A percentile compares a stretch with the other conserved stretches of the same genome.
phyloP scores from a whole-genome alignment of 1,140 invertebrate genomes.

The Alviniconcha marisindica region DNA sequence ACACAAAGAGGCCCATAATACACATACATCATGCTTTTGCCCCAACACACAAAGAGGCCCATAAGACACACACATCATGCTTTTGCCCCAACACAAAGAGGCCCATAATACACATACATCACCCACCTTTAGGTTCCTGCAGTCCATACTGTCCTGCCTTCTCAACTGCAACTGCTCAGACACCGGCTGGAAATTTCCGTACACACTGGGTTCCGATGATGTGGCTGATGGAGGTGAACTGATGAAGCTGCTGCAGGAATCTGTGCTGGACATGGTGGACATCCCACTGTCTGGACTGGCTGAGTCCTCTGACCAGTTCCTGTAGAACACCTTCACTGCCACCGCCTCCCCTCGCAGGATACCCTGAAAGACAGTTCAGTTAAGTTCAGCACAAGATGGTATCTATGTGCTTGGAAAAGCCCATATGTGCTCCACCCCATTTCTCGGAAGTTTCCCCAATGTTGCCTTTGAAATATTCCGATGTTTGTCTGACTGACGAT shows the following conservation, averaged over 20 bases:
- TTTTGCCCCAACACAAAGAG: too few species aligned
- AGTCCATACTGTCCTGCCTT: not conserved
- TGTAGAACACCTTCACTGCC: conserved; percentile 36
- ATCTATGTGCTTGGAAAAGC: too few species aligned
- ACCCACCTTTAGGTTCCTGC: conserved; percentile 24
- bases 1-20: too few species aligned
- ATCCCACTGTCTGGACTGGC: conserved; percentile 12
- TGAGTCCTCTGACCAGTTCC: not conserved
- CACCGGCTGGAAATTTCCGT: conserved; percentile 5
- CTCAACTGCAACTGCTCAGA: not conserved
- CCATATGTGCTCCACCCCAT: too few species aligned
- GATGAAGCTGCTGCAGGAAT: not conserved
- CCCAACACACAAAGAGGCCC: too few species aligned
- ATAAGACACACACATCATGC: too few species aligned
- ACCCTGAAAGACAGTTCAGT: conserved; percentile 7
- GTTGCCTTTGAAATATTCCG: too few species aligned
- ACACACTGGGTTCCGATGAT: not conserved
- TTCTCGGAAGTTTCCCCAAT: too few species aligned
- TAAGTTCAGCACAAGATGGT: too few species aligned
- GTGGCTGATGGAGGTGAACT: not conserved
- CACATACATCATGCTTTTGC: too few species aligned
- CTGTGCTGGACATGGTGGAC: conserved; percentile 26
- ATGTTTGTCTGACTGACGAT: too few species aligned
- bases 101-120: too few species aligned
- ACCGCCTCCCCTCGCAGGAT: not conserved